Evolutionary conservation across 2,888 invertebrate species (phyloP).

Genomic region (Himalopsyche japonica): DNA sequence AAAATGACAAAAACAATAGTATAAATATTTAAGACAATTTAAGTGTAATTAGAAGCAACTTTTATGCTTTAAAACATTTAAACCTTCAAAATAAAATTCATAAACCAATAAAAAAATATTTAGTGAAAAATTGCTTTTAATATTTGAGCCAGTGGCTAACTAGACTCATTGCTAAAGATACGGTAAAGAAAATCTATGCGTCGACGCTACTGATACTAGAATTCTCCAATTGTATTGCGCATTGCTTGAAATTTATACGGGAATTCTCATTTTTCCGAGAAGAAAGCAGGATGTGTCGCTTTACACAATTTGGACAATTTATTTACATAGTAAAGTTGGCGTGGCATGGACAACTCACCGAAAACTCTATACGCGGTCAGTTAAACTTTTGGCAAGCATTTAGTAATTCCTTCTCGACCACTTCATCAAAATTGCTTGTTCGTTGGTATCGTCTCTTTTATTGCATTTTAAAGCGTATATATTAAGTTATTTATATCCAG

Average conservation of each 20-base stretch:
- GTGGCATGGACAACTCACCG: background rate
- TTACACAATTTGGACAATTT: slow-evolving; percentile 10
- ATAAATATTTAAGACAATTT: too few relatives aligned
- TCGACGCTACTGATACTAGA: background rate
- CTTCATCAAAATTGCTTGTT: background rate
- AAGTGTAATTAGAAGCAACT: too few relatives aligned
- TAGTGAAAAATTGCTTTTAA: too few relatives aligned
- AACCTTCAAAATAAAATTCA: too few relatives aligned
- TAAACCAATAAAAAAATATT: too few relatives aligned
- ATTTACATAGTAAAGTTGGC: slow-evolving; percentile 3
- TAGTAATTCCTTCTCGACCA: background rate
- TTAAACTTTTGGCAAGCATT: background rate
- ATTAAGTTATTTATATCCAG: too few relatives aligned
- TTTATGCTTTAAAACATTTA: too few relatives aligned
- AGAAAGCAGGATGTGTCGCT: background rate
- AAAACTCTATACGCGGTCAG: background rate
- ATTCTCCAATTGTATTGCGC: background rate
- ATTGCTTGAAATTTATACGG: background rate
- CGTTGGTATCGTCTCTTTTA: background rate
- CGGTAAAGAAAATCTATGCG: too few relatives aligned
- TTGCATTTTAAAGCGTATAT: background rate
- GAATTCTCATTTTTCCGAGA: background rate
- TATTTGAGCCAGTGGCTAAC: too few relatives aligned
- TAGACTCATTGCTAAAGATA: too few relatives aligned
- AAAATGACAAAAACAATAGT: too few relatives aligned